Base-by-base conservation (phyloP, 2,888 invertebrate species). In the Celastrina argiolus region DNA sequence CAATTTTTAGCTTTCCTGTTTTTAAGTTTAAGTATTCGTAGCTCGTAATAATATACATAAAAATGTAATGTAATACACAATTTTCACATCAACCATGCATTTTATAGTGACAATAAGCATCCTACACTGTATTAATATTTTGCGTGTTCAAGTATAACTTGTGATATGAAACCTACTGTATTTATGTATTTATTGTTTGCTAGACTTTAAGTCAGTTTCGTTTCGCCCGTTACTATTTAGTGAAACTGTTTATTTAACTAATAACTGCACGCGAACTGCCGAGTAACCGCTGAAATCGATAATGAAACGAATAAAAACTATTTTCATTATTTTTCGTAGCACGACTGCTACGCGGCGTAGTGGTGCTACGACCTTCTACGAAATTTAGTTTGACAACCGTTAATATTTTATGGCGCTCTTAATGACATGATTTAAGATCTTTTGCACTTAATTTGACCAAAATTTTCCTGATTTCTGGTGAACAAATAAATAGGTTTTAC, bases 301-400 rank as follows among this genome's bases (percentile, higher is more conserved):
- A 64, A 64, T 51, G 22, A 31, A 22, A 34, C 36, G 18, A 41
- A 28, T 67, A 42, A 39, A 36, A 59, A 59, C 34, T 36, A 59
- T 59, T 59, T 34, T 65, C 63, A 64, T 56, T 64, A 16, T 59
- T 63, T 64, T 68, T 58, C 63, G 63, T 66, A 66, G 69, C 22
- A 34, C 56, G 39, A 56, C 31, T 18, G 42, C 63, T 64, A 67
- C 67, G 67, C 36, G 36, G 4, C 61, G 67, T 69, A 68, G 68
- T n/a, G 31, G n/a, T n/a, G 65, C 69, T 67, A 67, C 69, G 67
- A 39, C 63, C 65, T 65, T 63, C 56, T 68, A 69, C 68, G 63
- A 64, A 64, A 68, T 67, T 66, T 69, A 26, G 56, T 63, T 68
- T 68, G 58, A 68, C 64, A 66, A 66, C 63, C 14, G 22, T 12